phyloP scores from a whole-genome alignment of 2,888 invertebrate genomes.

The Lottia gigantea region DNA sequence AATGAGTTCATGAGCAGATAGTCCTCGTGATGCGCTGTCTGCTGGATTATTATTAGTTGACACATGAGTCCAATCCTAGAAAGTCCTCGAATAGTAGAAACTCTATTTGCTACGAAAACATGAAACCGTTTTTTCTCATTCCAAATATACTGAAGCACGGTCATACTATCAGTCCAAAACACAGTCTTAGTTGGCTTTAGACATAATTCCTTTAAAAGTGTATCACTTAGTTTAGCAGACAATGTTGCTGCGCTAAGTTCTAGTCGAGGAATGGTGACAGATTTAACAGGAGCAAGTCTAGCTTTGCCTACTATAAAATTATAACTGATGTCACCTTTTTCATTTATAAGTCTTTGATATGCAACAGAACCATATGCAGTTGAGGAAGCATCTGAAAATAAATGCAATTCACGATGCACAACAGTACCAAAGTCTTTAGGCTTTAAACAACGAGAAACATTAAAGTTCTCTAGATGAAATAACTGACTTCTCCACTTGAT shows the following conservation, averaged over 20 bases:
- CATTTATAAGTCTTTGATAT: slow-evolving; percentile 24
- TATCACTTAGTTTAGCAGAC: neutral
- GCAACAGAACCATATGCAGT: slow-evolving; percentile 22
- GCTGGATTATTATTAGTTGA: neutral
- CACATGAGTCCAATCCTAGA: slow-evolving; percentile 2
- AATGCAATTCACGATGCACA: slow-evolving; percentile 21
- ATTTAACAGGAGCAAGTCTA: slow-evolving; percentile 12
- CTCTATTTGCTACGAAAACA: slow-evolving; percentile 13
- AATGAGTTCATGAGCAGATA: neutral
- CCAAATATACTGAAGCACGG: slow-evolving; percentile 11
- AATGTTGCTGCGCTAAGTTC: slow-evolving; percentile 20
- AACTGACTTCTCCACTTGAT: neutral
- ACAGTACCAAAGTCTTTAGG: slow-evolving; percentile 21
- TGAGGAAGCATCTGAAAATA: slow-evolving; percentile 28
- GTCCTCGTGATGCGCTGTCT: neutral
- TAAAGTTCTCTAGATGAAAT: neutral
- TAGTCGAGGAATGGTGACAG: slow-evolving; percentile 8
- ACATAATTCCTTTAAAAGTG: slow-evolving; percentile 20
- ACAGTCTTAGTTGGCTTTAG: neutral
- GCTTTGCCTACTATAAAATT: slow-evolving; percentile 22
- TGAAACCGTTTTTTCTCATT: slow-evolving; percentile 11
- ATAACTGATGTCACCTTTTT: slow-evolving; percentile 19
- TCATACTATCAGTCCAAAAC: slow-evolving; percentile 21
- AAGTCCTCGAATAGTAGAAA: neutral
- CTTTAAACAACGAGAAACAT: slow-evolving; percentile 23